phyloP scores from a whole-genome alignment of 2,888 invertebrate genomes.

The Sipha maydis region DNA sequence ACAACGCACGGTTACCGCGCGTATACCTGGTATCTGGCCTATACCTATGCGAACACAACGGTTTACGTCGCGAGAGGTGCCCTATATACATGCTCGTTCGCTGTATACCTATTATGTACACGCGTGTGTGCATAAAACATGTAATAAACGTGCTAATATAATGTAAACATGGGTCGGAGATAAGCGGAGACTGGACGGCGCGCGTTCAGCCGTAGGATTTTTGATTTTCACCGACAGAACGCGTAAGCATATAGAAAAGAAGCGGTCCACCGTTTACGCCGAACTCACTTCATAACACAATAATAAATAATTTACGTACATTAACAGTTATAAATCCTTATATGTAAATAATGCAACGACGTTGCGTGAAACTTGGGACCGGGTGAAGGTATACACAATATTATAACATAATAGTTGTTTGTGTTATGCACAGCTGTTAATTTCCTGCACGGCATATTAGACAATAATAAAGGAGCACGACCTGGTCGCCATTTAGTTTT shows the following conservation, averaged over 20 bases:
- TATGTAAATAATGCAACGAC: background rate
- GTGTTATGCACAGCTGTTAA: background rate
- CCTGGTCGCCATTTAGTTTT: background rate
- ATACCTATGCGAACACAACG: too few relatives aligned
- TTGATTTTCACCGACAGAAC: background rate
- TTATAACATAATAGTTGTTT: too few relatives aligned
- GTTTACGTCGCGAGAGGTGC: background rate
- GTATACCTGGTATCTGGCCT: too few relatives aligned
- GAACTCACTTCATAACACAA: background rate
- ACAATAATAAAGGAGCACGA: background rate
- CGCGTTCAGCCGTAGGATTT: background rate
- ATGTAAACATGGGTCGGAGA: background rate
- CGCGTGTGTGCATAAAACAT: too few relatives aligned
- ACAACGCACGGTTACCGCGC: too few relatives aligned
- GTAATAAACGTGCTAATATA: background rate
- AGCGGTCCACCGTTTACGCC: constrained; percentile 7
- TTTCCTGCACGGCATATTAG: background rate
- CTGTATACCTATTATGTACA: background rate
- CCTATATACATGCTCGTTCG: background rate
- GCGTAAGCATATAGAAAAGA: background rate
- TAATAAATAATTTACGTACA: background rate
- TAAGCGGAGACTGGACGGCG: constrained; percentile 12
- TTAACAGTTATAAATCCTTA: background rate
- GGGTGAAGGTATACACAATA: too few relatives aligned
- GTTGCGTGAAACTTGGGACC: background rate